These are phyloP conservation scores for Hydrolagus affinis DNA, from an alignment of 2,113 vertebrate species.

Conservation along the genomic window DNA sequence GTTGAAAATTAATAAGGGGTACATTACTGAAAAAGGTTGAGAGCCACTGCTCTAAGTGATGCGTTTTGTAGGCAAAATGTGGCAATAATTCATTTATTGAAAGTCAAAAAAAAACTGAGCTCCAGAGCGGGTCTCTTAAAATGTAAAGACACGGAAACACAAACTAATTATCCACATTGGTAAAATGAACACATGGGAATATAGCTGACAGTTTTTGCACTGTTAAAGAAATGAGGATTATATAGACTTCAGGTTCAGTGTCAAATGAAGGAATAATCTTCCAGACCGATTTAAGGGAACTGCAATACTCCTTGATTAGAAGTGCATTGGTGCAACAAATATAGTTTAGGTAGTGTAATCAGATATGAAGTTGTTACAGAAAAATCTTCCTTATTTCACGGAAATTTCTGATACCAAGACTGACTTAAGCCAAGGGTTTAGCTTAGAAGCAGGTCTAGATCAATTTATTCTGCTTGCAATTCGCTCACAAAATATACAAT, in stretches of 20 bases:
- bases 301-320: neutral
- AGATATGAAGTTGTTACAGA: too few species aligned
- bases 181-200: neutral
- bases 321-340: neutral
- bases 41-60: too few species aligned
- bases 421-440: too few species aligned
- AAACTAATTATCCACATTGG: neutral
- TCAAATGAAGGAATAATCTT: neutral
- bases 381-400: too few species aligned
- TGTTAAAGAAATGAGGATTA: neutral
- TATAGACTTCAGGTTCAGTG: neutral
- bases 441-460: too few species aligned
- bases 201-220: neutral
- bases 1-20: too few species aligned
- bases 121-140: neutral
- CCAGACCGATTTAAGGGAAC: neutral
- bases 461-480: too few species aligned
- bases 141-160: neutral
- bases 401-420: too few species aligned
- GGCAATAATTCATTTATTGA: conserved; percentile 1
- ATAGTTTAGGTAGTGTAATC: too few species aligned
- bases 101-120: neutral
- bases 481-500: too few species aligned
- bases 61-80: too few species aligned
- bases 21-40: too few species aligned